A percentile compares a stretch with the other conserved stretches of the same genome.
phyloP scores from a whole-genome alignment of 2,113 vertebrate species.

The Brienomyrus longianalis region DNA sequence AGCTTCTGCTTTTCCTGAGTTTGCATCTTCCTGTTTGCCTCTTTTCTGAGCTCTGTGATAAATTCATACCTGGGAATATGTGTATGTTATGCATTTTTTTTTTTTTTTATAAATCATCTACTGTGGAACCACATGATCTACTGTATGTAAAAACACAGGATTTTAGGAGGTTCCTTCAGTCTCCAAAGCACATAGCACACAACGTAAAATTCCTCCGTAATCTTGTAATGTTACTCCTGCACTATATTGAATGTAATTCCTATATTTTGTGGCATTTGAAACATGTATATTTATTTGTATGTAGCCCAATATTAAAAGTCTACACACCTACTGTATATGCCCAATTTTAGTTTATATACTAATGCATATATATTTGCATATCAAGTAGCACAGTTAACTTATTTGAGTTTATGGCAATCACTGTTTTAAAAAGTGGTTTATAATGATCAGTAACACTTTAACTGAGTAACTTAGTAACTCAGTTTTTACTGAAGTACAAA shows the following conservation, averaged over 20 bases:
- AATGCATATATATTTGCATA: not conserved
- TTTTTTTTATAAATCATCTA: not conserved
- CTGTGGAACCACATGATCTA: not conserved
- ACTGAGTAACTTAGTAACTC: not conserved
- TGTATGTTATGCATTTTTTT: not conserved
- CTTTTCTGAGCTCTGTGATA: not conserved
- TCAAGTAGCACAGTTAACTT: not conserved
- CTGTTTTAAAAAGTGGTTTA: not conserved
- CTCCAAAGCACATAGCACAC: not conserved
- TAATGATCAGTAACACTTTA: not conserved
- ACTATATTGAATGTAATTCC: not conserved
- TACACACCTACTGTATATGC: not conserved
- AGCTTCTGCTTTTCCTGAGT: not conserved
- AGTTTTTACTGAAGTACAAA: not conserved
- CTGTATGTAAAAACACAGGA: not conserved
- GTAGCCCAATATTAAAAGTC: not conserved
- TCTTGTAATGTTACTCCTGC: not conserved
- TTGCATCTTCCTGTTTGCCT: not conserved
- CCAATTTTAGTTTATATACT: not conserved
- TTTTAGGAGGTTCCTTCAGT: not conserved
- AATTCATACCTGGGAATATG: not conserved
- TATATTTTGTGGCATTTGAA: not conserved
- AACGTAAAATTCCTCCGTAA: not conserved
- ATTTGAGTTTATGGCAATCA: not conserved
- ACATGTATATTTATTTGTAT: not conserved